These are phyloP conservation scores for Keiferia lycopersicella DNA, from an alignment of 2,888 invertebrate species.

Conservation along the genomic window DNA sequence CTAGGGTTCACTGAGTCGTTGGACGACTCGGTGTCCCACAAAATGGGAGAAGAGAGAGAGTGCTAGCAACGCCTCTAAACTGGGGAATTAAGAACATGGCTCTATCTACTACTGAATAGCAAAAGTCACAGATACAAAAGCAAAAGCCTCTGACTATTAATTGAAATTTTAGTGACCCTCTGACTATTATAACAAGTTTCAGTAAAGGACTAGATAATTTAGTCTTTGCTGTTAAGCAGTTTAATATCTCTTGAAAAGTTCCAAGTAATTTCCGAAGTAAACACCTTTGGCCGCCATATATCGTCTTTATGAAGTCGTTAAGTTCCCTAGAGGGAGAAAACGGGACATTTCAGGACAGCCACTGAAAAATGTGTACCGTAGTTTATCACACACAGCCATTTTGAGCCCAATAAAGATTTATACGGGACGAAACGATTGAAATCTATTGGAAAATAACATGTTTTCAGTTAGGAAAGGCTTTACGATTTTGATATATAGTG, in stretches of 20 bases:
- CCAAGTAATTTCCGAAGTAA: conserved; percentile 29
- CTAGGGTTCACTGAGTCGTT: too few relatives aligned
- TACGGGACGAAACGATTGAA: conserved; percentile 39
- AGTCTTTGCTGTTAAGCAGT: not conserved
- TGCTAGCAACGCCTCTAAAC: too few relatives aligned
- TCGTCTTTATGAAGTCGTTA: conserved; percentile 58
- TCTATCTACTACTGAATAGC: too few relatives aligned
- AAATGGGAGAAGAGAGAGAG: too few relatives aligned
- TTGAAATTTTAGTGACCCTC: too few relatives aligned
- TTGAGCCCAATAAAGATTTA: conserved; percentile 42
- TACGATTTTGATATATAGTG: not conserved
- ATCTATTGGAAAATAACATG: conserved; percentile 29
- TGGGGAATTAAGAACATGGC: too few relatives aligned
- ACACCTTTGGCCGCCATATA: conserved; percentile 44
- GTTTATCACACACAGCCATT: conserved; percentile 45
- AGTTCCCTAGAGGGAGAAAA: conserved; percentile 37
- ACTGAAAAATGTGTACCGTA: conserved; percentile 43
- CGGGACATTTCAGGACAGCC: conserved; percentile 32
- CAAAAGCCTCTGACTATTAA: too few relatives aligned
- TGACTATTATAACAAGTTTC: too few relatives aligned
- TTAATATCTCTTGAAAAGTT: not conserved
- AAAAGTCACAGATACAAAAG: too few relatives aligned
- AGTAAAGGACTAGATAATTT: too few relatives aligned
- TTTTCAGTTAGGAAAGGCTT: not conserved
- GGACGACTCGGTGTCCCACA: too few relatives aligned